Percentiles rank a stretch among this genome's conserved stretches.
Evolutionary conservation across 2,888 invertebrate genomes (phyloP).

Genomic region (Mythimna impura): DNA sequence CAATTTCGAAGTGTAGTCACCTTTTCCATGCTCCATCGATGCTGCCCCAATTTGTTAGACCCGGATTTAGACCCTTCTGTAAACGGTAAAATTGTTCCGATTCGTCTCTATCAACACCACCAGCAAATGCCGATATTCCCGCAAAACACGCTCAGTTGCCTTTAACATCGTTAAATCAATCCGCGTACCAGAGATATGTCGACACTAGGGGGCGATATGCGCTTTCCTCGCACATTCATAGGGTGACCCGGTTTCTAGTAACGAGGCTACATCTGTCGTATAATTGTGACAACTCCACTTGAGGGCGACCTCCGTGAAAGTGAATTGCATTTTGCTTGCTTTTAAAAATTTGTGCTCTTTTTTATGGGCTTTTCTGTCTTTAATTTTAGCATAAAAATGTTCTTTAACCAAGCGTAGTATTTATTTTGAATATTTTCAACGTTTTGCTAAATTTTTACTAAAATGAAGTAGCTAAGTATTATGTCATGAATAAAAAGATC

Average conservation of each 20-base stretch:
- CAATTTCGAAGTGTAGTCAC: not conserved
- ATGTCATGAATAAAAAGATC: not conserved
- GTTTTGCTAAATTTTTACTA: not conserved
- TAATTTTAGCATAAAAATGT: constrained; percentile 12
- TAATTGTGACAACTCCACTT: constrained; percentile 61
- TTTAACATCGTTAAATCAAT: constrained; percentile 49
- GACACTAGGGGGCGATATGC: constrained; percentile 35
- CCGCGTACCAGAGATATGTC: constrained; percentile 35
- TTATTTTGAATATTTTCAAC: not conserved
- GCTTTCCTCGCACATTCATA: constrained; percentile 37
- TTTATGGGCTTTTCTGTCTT: constrained; percentile 8
- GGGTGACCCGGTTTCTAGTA: constrained; percentile 60
- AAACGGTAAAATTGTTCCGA: constrained; percentile 19
- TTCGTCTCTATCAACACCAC: constrained; percentile 22
- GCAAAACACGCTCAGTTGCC: constrained; percentile 34
- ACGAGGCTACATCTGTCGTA: constrained; percentile 63
- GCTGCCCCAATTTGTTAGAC: not conserved
- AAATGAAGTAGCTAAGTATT: not conserved
- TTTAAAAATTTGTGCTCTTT: constrained; percentile 42
- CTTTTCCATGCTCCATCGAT: not conserved
- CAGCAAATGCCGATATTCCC: constrained; percentile 10
- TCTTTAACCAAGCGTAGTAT: not conserved
- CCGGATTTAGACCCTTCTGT: not conserved
- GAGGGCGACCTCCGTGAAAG: constrained; percentile 38
- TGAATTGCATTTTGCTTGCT: constrained; percentile 40